Percentiles rank a stretch among this genome's conserved stretches.
phyloP scores from a whole-genome alignment of 2,888 invertebrate genomes.

The Dicycla oo region DNA sequence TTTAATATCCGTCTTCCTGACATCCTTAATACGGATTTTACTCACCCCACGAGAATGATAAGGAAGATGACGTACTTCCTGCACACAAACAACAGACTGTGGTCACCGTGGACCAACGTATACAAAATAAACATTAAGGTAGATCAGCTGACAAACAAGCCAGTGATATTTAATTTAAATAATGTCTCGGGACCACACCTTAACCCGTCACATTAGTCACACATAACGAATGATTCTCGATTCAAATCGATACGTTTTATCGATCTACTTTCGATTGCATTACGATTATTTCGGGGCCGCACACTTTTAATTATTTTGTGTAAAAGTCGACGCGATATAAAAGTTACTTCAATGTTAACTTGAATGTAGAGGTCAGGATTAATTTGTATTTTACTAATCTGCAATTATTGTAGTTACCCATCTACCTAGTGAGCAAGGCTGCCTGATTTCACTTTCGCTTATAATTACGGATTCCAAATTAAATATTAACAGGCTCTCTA shows the following conservation, averaged over 20 bases:
- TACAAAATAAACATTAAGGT: slow-evolving; percentile 1
- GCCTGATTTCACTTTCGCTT: neutral
- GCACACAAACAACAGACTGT: neutral
- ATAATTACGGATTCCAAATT: neutral
- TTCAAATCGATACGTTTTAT: slow-evolving; percentile 60
- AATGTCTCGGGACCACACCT: slow-evolving; percentile 55
- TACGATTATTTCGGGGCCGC: slow-evolving; percentile 61
- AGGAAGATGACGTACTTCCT: neutral
- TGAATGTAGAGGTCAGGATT: slow-evolving; percentile 2
- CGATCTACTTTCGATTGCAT: slow-evolving; percentile 65
- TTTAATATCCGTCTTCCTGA: neutral
- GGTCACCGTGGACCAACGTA: neutral
- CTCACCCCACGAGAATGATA: neutral
- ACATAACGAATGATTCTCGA: slow-evolving; percentile 57
- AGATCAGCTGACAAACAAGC: slow-evolving; percentile 32
- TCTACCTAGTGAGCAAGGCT: neutral
- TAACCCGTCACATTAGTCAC: slow-evolving; percentile 55
- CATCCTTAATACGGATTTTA: no score
- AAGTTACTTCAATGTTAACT: slow-evolving; percentile 60
- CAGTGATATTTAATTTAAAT: slow-evolving; percentile 41
- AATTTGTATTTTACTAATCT: slow-evolving; percentile 2
- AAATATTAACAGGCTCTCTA: neutral
- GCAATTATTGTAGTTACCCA: neutral
- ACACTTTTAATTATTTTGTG: slow-evolving; percentile 57
- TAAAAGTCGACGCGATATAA: slow-evolving; percentile 43